Evolutionary conservation across 92 coral and sea anemone species (phyloP).

Genomic region (Heteractis magnifica): DNA sequence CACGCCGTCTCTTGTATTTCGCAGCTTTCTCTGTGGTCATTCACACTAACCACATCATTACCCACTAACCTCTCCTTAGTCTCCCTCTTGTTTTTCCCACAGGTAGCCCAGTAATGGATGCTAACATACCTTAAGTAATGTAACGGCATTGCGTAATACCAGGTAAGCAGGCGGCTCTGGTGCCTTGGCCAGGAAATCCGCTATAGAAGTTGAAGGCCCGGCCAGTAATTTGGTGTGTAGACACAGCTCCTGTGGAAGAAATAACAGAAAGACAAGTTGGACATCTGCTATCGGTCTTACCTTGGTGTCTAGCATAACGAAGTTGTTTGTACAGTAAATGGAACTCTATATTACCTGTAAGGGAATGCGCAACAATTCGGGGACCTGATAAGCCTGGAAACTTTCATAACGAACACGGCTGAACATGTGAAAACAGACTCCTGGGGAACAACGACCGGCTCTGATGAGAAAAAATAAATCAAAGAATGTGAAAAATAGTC

Average conservation of each 20-base stretch:
- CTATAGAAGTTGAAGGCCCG: constrained; percentile 74
- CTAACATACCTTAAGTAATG: constrained; percentile 67
- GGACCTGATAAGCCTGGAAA: constrained; percentile 88
- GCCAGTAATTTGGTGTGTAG: constrained; percentile 92
- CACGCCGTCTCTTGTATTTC: no score
- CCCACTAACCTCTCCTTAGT: no score
- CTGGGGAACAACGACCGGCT: constrained; percentile 99
- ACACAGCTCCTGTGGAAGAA: constrained; percentile 74
- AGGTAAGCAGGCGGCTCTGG: constrained; percentile 91
- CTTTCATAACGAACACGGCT: constrained; percentile 90
- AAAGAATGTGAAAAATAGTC: neutral
- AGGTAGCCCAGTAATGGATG: neutral
- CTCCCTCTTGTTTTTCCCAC: neutral
- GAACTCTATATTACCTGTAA: constrained; percentile 58
- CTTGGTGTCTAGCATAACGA: no score
- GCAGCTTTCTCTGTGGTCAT: no score
- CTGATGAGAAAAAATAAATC: constrained; percentile 31
- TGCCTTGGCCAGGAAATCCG: constrained; percentile 93
- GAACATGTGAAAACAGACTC: constrained; percentile 82
- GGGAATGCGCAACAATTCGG: constrained; percentile 84
- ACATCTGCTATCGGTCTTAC: no score
- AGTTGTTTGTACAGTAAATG: neutral
- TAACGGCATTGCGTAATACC: constrained; percentile 87
- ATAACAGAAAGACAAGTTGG: neutral
- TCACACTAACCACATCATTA: no score